These are phyloP conservation scores for Prenolepis imparis DNA, from an alignment of 2,888 invertebrate species.

Conservation along the genomic window DNA sequence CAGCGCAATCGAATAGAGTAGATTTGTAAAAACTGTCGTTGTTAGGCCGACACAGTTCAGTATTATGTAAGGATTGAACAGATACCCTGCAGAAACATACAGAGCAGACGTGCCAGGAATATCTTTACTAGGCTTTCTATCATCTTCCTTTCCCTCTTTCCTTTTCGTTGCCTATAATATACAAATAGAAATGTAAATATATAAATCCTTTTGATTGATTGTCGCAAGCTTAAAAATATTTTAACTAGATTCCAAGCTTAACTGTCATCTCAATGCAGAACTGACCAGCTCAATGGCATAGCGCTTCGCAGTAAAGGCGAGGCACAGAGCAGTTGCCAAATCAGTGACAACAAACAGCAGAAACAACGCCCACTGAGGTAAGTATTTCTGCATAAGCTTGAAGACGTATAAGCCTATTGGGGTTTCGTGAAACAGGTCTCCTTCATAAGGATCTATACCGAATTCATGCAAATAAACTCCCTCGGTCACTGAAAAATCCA, in stretches of 20 bases:
- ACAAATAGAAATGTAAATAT: not conserved
- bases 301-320: conserved; percentile 91
- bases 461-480: conserved; percentile 93
- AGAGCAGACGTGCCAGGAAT: conserved; percentile 80
- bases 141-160: conserved; percentile 72
- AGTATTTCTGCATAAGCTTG: conserved; percentile 87
- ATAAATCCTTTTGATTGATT: not conserved
- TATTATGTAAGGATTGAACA: conserved; percentile 96
- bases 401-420: conserved; percentile 91
- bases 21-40: conserved; percentile 95
- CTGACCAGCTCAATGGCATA: conserved; percentile 89
- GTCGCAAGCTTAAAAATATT: not conserved
- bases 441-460: conserved; percentile 94
- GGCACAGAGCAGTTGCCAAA: conserved; percentile 91
- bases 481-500: conserved; percentile 91
- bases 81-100: conserved; percentile 92
- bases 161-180: conserved; percentile 78
- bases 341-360: conserved; percentile 92
- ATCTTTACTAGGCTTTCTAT: conserved; percentile 52
- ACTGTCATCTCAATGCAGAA: conserved; percentile 40
- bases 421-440: conserved; percentile 97
- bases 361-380: conserved; percentile 77
- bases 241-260: not conserved
- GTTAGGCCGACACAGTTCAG: conserved; percentile 95
- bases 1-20: conserved; percentile 92